Evolutionary conservation across 64 coral and sea anemone genomes (phyloP).

Genomic region (Montipora capricornis): DNA sequence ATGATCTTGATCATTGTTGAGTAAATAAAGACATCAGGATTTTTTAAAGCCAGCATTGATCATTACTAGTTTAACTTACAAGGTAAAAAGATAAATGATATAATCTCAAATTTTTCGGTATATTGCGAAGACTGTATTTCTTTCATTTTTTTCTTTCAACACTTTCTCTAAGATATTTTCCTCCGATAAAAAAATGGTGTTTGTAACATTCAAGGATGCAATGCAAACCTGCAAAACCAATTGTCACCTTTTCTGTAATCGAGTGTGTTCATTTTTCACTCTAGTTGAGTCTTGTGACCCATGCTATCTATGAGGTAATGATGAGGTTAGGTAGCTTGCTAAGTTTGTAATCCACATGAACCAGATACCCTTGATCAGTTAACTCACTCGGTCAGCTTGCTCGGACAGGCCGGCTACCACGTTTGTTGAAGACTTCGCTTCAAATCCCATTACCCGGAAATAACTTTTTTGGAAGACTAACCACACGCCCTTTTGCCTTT

Average conservation of each 20-base stretch:
- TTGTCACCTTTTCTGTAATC: conserved; percentile 12
- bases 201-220: background rate
- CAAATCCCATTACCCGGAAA: background rate
- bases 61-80: background rate
- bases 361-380: conserved; percentile 30
- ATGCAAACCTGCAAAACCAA: background rate
- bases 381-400: conserved; percentile 41
- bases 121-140: no score
- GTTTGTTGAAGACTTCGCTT: background rate
- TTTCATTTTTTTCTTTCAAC: no score
- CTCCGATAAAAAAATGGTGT: background rate
- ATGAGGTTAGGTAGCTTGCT: conserved; percentile 19
- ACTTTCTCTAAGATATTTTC: no score
- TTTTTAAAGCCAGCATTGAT: background rate
- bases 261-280: conserved; percentile 21
- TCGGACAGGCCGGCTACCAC: conserved; percentile 37
- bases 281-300: conserved; percentile 45
- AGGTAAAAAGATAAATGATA: background rate
- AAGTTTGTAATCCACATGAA: background rate
- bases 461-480: background rate
- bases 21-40: no score
- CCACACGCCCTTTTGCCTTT: background rate
- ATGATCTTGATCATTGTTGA: no score
- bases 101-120: no score
- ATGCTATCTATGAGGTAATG: conserved; percentile 68